Conservation (phyloP, 2,888 invertebrate species). For the Anorthoa munda region DNA sequence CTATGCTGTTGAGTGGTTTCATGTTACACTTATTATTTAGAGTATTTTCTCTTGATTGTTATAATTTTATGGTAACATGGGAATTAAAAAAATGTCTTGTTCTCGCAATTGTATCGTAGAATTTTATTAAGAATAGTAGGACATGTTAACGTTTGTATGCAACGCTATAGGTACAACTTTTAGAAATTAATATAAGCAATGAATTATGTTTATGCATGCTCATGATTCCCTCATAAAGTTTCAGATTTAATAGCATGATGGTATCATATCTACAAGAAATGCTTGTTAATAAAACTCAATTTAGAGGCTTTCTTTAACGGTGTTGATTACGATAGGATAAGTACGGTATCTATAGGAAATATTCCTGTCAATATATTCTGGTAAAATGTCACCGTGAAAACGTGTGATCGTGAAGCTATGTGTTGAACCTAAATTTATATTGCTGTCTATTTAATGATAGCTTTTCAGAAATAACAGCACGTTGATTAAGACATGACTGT, state of each 20-base stretch:
- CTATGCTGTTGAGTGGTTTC: neutral
- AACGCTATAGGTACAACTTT: neutral
- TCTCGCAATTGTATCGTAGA: conserved; percentile 49
- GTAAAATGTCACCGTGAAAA: too few species aligned
- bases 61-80: conserved; percentile 52
- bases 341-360: neutral
- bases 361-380: neutral
- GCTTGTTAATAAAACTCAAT: conserved; percentile 5
- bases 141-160: conserved; percentile 16
- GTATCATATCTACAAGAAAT: neutral
- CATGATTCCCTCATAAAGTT: neutral
- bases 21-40: conserved; percentile 29
- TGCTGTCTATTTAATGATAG: neutral
- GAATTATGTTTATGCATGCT: neutral
- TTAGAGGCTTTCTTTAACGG: neutral
- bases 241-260: neutral
- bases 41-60: conserved; percentile 55
- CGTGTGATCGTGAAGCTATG: too few species aligned
- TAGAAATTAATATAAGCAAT: neutral
- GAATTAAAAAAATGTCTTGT: conserved; percentile 40
- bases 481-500: neutral
- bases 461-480: neutral
- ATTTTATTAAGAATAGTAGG: conserved; percentile 47
- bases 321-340: neutral
- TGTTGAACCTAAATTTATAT: too few species aligned